Conservation (phyloP, 1,140 invertebrate species). For the Trypoxylus dichotomus region DNA sequence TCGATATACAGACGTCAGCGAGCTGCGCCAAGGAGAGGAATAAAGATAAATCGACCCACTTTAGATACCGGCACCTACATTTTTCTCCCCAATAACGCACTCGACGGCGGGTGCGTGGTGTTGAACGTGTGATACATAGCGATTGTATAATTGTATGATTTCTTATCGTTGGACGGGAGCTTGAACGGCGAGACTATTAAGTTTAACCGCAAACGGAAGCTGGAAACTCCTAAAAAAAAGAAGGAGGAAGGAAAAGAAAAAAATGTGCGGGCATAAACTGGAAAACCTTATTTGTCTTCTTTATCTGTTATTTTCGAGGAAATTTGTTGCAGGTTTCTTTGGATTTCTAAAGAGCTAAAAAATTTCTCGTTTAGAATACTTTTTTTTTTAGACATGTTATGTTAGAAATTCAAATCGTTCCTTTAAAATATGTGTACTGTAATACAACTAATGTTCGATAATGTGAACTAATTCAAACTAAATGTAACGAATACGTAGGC, state of each 20-base stretch:
- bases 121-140: slow-evolving; percentile 19
- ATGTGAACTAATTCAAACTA: no score
- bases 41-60: slow-evolving; percentile 24
- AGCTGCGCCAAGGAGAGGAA: not conserved
- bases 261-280: not conserved
- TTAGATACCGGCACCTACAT: slow-evolving; percentile 15
- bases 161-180: not conserved
- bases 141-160: slow-evolving; percentile 6
- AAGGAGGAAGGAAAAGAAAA: not conserved
- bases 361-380: no score
- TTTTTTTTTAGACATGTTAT: no score
- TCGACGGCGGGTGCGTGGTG: slow-evolving; percentile 6
- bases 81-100: slow-evolving; percentile 10
- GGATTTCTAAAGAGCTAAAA: not conserved
- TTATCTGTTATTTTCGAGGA: not conserved
- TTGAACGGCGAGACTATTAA: not conserved
- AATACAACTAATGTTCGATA: no score
- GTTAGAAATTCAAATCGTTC: no score
- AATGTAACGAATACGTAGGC: no score
- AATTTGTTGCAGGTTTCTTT: not conserved
- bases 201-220: not conserved
- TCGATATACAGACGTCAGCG: slow-evolving; percentile 16
- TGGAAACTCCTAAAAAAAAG: not conserved
- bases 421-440: no score
- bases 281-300: not conserved